phyloP scores from a whole-genome alignment of 2,888 invertebrate species.

The Mellilla xanthometata region DNA sequence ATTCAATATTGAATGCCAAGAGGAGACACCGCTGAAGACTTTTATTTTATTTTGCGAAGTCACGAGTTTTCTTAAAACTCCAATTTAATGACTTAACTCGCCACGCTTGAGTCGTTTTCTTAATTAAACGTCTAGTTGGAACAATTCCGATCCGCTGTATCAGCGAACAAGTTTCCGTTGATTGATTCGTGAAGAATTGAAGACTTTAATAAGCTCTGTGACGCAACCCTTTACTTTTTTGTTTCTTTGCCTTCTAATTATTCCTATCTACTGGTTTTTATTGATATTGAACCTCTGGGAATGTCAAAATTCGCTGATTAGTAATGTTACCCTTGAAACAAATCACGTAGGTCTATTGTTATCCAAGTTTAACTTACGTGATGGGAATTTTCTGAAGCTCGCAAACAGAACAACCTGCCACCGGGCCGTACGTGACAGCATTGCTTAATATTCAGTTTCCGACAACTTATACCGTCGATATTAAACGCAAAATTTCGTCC shows the following conservation, averaged over 20 bases:
- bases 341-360: slow-evolving; percentile 52
- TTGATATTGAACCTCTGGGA: too few species aligned
- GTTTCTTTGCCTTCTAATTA: too few species aligned
- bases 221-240: too few species aligned
- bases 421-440: slow-evolving; percentile 50
- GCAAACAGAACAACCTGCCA: slow-evolving; percentile 49
- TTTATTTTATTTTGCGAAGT: slow-evolving; percentile 12
- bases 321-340: slow-evolving; percentile 11
- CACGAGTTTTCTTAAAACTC: slow-evolving; percentile 9
- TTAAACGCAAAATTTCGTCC: slow-evolving; percentile 4
- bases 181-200: slow-evolving; percentile 2
- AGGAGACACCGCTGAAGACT: neutral
- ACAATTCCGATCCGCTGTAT: slow-evolving; percentile 3
- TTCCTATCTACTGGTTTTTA: too few species aligned
- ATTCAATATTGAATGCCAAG: slow-evolving; percentile 1
- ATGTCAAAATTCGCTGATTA: too few species aligned
- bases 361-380: slow-evolving; percentile 53
- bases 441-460: slow-evolving; percentile 41
- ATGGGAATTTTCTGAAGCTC: slow-evolving; percentile 43
- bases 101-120: slow-evolving; percentile 19
- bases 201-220: neutral
- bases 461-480: slow-evolving; percentile 18
- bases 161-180: slow-evolving; percentile 5
- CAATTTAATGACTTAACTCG: slow-evolving; percentile 17
- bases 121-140: slow-evolving; percentile 24